Base-by-base conservation (phyloP, 2,797 vertebrate genomes). In the Tragelaphus eurycerus region DNA sequence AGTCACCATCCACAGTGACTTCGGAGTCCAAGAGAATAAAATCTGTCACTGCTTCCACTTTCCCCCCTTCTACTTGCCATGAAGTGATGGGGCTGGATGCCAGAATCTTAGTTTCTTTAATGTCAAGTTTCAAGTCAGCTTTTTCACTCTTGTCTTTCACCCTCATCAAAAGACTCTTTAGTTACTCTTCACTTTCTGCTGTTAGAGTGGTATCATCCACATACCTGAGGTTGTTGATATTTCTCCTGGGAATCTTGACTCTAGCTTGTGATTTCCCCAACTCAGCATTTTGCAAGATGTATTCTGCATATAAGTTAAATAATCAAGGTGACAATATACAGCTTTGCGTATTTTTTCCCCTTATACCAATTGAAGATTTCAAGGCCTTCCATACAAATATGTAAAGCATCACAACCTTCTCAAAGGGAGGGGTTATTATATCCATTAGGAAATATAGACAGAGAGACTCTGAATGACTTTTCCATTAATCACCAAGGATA, bases 401-500 rank as follows among this genome's bases (percentile, higher is more conserved):
- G 52, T 64, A 86, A 93, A 91, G 60, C 23, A 89, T 86, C 59
- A 86, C 27, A 76, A 87, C 2, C 17, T 90, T 94, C 38, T 97
- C 54, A 95, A 93, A 95, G 31, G 52, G 57, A 93, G 78, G 52
- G 23, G 57, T 86, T 96, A 54, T 93, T 94, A 48, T 95, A 79
- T 86, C 38, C 59, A 90, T 71, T 95, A 90, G 83, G 55, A 97
- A 94, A 79, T 57, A 31, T 91, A 97, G 86, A 23, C 50, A 48
- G 57, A 94, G 83, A 93, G 38, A 90, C 29, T 59, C 85, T 92
- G 90, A 97, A 82, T 97, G 57, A 7, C 55, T 93, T 97, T 17
- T 74, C 7, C 16, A 86, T 97, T 96, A 98, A 60, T 97, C 95
- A 98, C 60, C 57, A 92, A 83, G 55, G 94, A 54, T 88, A 96